These are phyloP conservation scores for Delphinapterus leucas DNA, from an alignment of 2,113 vertebrate genomes.

Conservation along the genomic window DNA sequence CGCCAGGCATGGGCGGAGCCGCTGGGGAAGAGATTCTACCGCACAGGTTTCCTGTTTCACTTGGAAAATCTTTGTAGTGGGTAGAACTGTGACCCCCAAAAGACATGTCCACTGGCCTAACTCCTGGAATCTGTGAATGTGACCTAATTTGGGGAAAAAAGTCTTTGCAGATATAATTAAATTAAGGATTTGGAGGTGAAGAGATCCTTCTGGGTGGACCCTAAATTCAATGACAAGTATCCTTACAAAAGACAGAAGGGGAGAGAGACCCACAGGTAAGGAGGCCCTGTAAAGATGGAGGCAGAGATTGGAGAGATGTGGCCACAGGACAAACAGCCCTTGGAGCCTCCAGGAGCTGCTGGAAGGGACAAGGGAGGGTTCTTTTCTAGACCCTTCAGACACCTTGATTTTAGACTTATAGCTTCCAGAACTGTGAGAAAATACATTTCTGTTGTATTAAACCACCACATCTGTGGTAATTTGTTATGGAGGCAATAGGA, in stretches of 20 bases:
- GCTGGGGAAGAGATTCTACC: neutral
- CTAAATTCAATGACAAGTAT: neutral
- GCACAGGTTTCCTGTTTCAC: neutral
- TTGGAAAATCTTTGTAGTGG: neutral
- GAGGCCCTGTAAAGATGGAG: neutral
- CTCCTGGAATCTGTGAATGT: neutral
- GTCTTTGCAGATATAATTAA: neutral
- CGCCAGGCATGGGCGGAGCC: fast-evolving
- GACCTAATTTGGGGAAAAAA: neutral
- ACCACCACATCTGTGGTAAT: neutral
- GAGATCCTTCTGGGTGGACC: neutral
- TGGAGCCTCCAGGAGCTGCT: neutral
- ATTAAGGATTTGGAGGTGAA: neutral
- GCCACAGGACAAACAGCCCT: neutral
- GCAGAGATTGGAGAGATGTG: fast-evolving
- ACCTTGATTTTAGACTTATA: too few species aligned
- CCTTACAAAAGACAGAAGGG: neutral
- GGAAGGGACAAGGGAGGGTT: too few species aligned
- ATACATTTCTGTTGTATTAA: neutral
- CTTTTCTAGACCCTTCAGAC: neutral
- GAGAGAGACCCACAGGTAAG: neutral
- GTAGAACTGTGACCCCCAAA: neutral
- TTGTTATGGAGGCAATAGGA: neutral
- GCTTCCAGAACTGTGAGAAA: neutral
- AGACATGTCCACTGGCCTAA: neutral